Conservation (phyloP, 2,888 invertebrate species). For the Embidobia sp. region DNA sequence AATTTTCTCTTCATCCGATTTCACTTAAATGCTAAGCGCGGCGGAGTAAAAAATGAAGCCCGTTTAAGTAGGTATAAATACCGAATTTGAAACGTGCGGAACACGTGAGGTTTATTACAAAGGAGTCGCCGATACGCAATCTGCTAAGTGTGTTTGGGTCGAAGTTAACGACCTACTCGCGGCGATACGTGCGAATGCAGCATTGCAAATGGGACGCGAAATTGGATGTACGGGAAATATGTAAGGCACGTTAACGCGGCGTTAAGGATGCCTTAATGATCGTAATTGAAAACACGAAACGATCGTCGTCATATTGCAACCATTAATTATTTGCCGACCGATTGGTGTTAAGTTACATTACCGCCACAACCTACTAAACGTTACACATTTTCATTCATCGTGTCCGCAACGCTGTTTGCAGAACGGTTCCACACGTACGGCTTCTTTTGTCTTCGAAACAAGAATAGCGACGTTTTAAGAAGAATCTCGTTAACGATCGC, state of each 20-base stretch:
- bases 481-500: too few relatives aligned
- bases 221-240: constrained; percentile 36
- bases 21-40: too few relatives aligned
- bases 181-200: constrained; percentile 44
- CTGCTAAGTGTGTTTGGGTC: constrained; percentile 52
- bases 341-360: not conserved
- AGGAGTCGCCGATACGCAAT: constrained; percentile 42
- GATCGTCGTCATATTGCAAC: constrained; percentile 8
- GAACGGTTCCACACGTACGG: too few relatives aligned
- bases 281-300: constrained; percentile 35
- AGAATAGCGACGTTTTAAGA: too few relatives aligned
- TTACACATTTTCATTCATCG: constrained; percentile 3
- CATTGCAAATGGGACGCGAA: constrained; percentile 45
- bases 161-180: constrained; percentile 49
- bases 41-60: too few relatives aligned
- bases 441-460: too few relatives aligned
- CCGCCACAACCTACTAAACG: constrained; percentile 14
- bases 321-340: constrained; percentile 16
- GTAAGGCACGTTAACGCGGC: constrained; percentile 21
- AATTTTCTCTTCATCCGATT: too few relatives aligned
- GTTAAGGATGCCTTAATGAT: constrained; percentile 12
- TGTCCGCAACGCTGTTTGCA: not conserved
- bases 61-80: too few relatives aligned
- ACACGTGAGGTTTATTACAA: constrained; percentile 28
- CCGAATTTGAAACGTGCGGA: too few relatives aligned